These are phyloP conservation scores for Drosophila nr. fundita DNA, from an alignment of 2,888 invertebrate species.

Conservation along the genomic window DNA sequence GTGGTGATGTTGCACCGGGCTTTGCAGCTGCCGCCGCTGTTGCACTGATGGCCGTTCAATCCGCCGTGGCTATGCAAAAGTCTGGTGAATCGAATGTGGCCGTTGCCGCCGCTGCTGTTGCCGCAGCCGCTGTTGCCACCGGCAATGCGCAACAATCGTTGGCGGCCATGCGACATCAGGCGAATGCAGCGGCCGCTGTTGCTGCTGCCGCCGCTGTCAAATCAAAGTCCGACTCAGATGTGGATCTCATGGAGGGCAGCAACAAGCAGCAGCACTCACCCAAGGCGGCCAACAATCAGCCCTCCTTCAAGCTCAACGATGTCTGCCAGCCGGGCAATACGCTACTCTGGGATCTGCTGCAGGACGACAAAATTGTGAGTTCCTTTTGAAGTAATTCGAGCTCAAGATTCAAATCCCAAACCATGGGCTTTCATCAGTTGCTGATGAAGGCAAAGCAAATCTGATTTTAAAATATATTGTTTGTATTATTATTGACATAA, in stretches of 20 bases:
- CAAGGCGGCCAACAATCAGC: conserved; percentile 66
- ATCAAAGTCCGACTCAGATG: conserved; percentile 74
- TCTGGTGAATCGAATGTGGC: conserved; percentile 74
- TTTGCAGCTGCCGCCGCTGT: conserved; percentile 81
- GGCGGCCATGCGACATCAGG: conserved; percentile 69
- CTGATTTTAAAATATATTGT: too few relatives aligned
- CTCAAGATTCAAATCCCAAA: neutral
- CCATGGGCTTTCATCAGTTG: too few relatives aligned
- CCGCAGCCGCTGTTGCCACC: conserved; percentile 77
- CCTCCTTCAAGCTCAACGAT: conserved; percentile 85
- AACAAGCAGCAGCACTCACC: conserved; percentile 59
- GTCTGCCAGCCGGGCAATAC: conserved; percentile 97
- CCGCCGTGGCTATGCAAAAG: conserved; percentile 81
- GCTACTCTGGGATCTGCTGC: conserved; percentile 96
- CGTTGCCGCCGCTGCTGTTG: conserved; percentile 77
- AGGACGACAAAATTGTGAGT: conserved; percentile 94
- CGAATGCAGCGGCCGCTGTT: conserved; percentile 64
- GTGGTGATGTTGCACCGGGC: conserved; percentile 80
- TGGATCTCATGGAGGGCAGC: conserved; percentile 67
- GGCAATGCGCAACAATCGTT: conserved; percentile 78
- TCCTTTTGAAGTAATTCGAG: neutral
- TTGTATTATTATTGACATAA: neutral
- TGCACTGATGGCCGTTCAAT: conserved; percentile 81
- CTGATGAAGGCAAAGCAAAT: too few relatives aligned
- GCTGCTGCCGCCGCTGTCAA: conserved; percentile 65